phyloP scores from a whole-genome alignment of 2,113 vertebrate genomes.

The Carlito syrichta region DNA sequence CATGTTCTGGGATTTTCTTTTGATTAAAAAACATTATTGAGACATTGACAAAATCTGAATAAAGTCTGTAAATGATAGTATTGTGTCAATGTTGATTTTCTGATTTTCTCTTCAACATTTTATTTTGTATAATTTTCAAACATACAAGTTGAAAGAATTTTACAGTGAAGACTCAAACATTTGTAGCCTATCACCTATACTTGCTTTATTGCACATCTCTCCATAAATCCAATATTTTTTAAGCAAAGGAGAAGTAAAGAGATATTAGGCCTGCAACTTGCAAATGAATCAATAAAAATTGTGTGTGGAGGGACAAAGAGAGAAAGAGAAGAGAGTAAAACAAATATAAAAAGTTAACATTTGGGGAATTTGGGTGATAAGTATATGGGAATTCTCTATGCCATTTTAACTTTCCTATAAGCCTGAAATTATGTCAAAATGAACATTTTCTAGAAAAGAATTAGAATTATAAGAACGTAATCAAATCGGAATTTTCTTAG shows the following conservation, averaged over 20 bases:
- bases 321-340: neutral
- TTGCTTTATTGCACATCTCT: neutral
- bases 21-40: neutral
- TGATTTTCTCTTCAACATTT: neutral
- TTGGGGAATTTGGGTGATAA: neutral
- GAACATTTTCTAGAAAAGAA: neutral
- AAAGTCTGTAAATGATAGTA: neutral
- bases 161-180: neutral
- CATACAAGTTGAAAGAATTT: neutral
- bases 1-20: slow-evolving; percentile 15
- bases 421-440: neutral
- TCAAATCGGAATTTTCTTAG: neutral
- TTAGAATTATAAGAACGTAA: neutral
- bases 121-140: slow-evolving; percentile 17
- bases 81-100: slow-evolving; percentile 4
- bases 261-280: neutral
- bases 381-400: neutral
- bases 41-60: slow-evolving; percentile 21
- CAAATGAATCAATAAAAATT: neutral
- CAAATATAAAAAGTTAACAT: neutral
- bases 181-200: neutral
- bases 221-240: neutral
- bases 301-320: neutral
- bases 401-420: neutral
- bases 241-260: neutral